Evolutionary conservation across 1,140 invertebrate genomes (phyloP).

Genomic region (Drosophila orena): DNA sequence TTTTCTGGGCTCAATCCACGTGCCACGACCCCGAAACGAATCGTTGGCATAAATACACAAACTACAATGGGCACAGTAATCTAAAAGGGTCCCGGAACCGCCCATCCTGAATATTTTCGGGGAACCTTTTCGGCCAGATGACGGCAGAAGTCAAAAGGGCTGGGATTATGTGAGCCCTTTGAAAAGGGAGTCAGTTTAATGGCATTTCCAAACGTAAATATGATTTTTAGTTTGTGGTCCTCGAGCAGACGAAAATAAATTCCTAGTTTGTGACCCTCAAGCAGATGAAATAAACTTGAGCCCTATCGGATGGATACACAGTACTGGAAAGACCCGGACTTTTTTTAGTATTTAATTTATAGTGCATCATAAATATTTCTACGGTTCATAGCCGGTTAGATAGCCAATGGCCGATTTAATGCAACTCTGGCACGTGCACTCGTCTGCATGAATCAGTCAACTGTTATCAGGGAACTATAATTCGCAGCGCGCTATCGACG

Average conservation of each 20-base stretch:
- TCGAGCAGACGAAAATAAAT: not conserved
- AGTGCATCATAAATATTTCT: not conserved
- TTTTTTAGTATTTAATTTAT: not conserved
- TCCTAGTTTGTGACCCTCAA: constrained; percentile 5
- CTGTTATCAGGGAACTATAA: constrained; percentile 24
- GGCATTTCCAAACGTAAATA: constrained; percentile 18
- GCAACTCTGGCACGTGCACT: constrained; percentile 1
- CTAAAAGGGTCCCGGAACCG: constrained; percentile 16
- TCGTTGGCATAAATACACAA: constrained; percentile 27
- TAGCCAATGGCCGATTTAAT: not conserved
- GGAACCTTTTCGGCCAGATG: constrained; percentile 26
- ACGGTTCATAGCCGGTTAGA: too few species aligned
- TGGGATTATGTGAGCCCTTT: constrained; percentile 22
- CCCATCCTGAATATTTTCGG: not conserved
- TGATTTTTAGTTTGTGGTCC: constrained; percentile 21
- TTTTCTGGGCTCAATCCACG: constrained; percentile 71
- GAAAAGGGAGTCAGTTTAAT: constrained; percentile 17
- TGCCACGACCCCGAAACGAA: constrained; percentile 43
- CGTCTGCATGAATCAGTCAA: constrained; percentile 32
- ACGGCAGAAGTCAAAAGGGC: constrained; percentile 40
- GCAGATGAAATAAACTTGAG: not conserved
- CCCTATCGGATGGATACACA: not conserved
- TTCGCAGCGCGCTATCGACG: constrained; percentile 21
- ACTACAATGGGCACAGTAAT: constrained; percentile 26
- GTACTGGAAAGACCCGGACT: not conserved